Evolutionary conservation across 2,888 invertebrate genomes (phyloP).

Genomic region (Epsilonema sp.): DNA sequence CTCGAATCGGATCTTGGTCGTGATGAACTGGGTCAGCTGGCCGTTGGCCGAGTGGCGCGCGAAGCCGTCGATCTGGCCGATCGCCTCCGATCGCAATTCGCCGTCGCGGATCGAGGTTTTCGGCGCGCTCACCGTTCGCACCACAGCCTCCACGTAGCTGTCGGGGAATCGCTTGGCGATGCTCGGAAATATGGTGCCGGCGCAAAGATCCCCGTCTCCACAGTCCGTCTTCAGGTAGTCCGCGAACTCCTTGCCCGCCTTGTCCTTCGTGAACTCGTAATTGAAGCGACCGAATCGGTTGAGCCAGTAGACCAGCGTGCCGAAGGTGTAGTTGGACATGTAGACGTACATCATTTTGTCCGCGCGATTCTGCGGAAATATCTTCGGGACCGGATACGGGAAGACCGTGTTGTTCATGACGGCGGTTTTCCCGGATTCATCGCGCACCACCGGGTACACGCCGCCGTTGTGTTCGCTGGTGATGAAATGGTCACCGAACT

Average conservation of each 20-base stretch:
- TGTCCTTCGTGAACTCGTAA: neutral
- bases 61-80: neutral
- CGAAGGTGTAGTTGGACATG: conserved; percentile 1
- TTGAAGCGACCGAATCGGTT: conserved; percentile 1
- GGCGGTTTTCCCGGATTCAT: too few species aligned
- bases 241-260: neutral
- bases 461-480: neutral
- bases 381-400: neutral
- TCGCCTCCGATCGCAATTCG: neutral
- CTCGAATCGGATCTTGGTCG: neutral
- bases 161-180: neutral
- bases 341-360: neutral
- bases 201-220: neutral
- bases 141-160: neutral
- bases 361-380: neutral
- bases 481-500: neutral
- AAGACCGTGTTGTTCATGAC: too few species aligned
- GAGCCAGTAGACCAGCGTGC: conserved; percentile 1
- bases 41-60: neutral
- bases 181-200: neutral
- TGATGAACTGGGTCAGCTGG: neutral
- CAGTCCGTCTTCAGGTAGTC: neutral
- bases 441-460: neutral
- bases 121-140: neutral
- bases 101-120: neutral